Base-by-base conservation (phyloP, 2,797 vertebrate genomes). In the Atherinosoma microstoma region DNA sequence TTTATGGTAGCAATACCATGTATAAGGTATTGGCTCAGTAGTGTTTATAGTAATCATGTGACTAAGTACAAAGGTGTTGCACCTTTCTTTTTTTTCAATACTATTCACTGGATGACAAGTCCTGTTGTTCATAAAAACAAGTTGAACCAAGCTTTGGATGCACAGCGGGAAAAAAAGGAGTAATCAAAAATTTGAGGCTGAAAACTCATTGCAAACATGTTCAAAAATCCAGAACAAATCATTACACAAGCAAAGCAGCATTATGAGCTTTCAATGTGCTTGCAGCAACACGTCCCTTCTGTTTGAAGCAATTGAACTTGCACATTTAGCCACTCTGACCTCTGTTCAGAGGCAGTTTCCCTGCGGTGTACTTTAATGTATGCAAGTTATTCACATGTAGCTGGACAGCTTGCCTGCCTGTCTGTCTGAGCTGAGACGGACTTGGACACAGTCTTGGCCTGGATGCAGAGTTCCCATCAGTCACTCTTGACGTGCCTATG, bases 311-410 rank as follows among this genome's bases (percentile, higher is more conserved):
- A 73, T 88, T 85, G 76, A 83, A 88, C 83, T 70, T 36, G 54
- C 80, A 87, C 76, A 53, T 86, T 91, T 80, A 84, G 87, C 82
- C 58, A 49, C 74, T 72, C 72, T 89, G 89, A 88, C 89, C 87
- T 91, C 59, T 79, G 82, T 83, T 79, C 70, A 20, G 62, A 74
- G 78, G 76, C 64, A 85, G 80, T 89, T 90, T 85, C 67, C 74
- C 75, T 80, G 80, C 82, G 78, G 76, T 84, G 77, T 81, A 59
- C 87, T 86, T 85, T 87, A 92, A 92, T 90, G 80, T 84, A 91
- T 89, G 80, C 71, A 85, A 86, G 80, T 91, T 85, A 88, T 91
- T 92, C 84, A 75, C 84, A 79, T 88, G 86, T 80, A 84, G 81
- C 71, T 34, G 74, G 60, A 77, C 73, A 68, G 51, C 67, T 77